Conservation (phyloP, 2,888 invertebrate genomes). For the Pseudoips prasinana region DNA sequence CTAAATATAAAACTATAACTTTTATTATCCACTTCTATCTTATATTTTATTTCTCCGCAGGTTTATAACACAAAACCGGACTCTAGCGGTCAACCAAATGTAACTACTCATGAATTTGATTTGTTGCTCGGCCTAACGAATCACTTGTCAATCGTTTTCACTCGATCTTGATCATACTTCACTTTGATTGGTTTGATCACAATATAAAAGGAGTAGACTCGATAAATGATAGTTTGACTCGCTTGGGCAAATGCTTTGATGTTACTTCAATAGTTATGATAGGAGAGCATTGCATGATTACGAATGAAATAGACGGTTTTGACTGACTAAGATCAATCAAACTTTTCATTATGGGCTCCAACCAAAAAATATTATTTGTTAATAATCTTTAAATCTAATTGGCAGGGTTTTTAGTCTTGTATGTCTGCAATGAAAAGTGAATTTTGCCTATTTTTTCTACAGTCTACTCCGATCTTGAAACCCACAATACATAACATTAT, state of each 20-base stretch:
- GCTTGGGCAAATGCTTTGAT: constrained; percentile 68
- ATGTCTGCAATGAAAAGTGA: constrained; percentile 70
- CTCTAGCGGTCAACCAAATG: constrained; percentile 81
- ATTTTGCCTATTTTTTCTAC: constrained; percentile 38
- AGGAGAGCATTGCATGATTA: constrained; percentile 62
- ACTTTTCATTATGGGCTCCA: constrained; percentile 70
- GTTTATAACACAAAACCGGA: constrained; percentile 83
- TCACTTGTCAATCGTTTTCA: constrained; percentile 73
- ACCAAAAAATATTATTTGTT: constrained; percentile 37
- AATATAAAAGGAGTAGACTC: constrained; percentile 64
- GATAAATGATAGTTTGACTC: constrained; percentile 54
- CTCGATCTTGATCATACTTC: constrained; percentile 73
- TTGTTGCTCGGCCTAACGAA: constrained; percentile 75
- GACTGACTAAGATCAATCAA: constrained; percentile 37
- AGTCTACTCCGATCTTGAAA: constrained; percentile 50
- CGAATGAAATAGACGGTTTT: constrained; percentile 42
- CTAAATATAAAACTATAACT: constrained; percentile 51
- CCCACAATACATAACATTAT: constrained; percentile 29
- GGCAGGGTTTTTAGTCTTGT: constrained; percentile 46
- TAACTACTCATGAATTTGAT: constrained; percentile 74
- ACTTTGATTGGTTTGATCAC: constrained; percentile 72
- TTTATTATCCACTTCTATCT: constrained; percentile 73
- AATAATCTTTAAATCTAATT: constrained; percentile 37
- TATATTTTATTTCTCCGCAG: constrained; percentile 79
- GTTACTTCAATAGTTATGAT: constrained; percentile 46